phyloP scores from a whole-genome alignment of 2,888 invertebrate species.

The Trissolcus japonicus region DNA sequence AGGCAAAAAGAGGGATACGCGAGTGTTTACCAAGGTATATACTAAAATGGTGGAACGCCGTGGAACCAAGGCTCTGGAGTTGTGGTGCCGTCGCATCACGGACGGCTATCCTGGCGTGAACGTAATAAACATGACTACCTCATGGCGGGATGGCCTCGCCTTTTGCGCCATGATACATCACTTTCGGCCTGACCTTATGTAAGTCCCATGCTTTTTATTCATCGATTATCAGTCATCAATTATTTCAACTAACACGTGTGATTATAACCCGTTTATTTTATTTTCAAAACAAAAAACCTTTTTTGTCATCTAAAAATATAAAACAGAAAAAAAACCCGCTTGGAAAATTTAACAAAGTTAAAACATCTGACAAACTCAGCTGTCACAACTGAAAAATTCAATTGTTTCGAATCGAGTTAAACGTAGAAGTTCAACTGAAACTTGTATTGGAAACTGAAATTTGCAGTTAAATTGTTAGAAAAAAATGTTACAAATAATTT shows the following conservation, averaged over 20 bases:
- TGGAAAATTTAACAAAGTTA: background rate
- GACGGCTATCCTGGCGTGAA: slow-evolving; percentile 93
- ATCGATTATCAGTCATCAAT: slow-evolving; percentile 25
- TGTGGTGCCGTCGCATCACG: slow-evolving; percentile 94
- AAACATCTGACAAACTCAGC: no score
- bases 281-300: no score
- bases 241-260: background rate
- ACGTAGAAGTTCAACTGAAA: no score
- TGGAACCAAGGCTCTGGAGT: slow-evolving; percentile 92
- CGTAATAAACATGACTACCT: slow-evolving; percentile 95
- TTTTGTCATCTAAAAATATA: background rate
- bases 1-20: slow-evolving; percentile 17
- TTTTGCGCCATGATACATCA: slow-evolving; percentile 98
- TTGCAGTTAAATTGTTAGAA: no score
- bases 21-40: slow-evolving; percentile 18
- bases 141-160: slow-evolving; percentile 95
- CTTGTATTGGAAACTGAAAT: no score
- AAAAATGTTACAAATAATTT: no score
- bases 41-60: slow-evolving; percentile 85
- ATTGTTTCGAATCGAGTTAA: no score
- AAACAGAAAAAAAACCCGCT: background rate
- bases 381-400: no score
- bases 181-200: slow-evolving; percentile 97
- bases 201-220: slow-evolving; percentile 76
- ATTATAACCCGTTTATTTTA: background rate